Base-by-base conservation (phyloP, 2,113 vertebrate genomes). In the Bos javanicus region DNA sequence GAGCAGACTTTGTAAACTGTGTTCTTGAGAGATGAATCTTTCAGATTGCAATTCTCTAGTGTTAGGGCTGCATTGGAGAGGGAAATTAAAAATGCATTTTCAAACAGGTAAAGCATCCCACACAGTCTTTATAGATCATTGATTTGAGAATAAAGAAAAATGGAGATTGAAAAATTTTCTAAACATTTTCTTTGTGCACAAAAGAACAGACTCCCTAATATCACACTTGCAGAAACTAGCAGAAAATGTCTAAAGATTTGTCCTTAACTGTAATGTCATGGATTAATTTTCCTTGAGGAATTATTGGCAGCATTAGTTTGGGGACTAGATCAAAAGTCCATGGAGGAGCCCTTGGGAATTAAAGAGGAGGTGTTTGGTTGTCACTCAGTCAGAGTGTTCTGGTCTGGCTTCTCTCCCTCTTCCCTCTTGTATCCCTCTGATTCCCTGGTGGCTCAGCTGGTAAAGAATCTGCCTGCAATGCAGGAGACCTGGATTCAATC, bases 161-260 rank as follows among this genome's bases (percentile, higher is more conserved):
- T 28, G 60, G 30, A n/a, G 15, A 30, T 12, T 95, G 15, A 28
- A 48, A 60, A 64, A 7, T 43, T 91, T 89, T 95, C 25, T 87
- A 43, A 67, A 56, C 60, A 64, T n/a, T 89, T 95, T 88, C 30
- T 8, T 1, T 56, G 76, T 54, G 26, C 25, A 54, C 11, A 28
- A 90, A 84, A 82, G 52, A 86, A 57, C 39, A 80, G 5, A 50
- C 25, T 85, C 91, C 67, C 56, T 84, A 91, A 54, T 62, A 50
- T 7, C 56, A 6, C 30, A 33, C 30, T 95, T 92, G 19, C 30
- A 81, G 89, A 78, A 97, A 92, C n/a, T 59, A 91, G 62, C 50
- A 95, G 56, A 84, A 95, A 95, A 64, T 92, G 76, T 67, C 60
- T 54, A n/a, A 96, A 92, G 88, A 90, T 90, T 97, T 97, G 87